Evolutionary conservation across 2,113 vertebrate species (phyloP).

Genomic region (Peucedramus taeniatus): DNA sequence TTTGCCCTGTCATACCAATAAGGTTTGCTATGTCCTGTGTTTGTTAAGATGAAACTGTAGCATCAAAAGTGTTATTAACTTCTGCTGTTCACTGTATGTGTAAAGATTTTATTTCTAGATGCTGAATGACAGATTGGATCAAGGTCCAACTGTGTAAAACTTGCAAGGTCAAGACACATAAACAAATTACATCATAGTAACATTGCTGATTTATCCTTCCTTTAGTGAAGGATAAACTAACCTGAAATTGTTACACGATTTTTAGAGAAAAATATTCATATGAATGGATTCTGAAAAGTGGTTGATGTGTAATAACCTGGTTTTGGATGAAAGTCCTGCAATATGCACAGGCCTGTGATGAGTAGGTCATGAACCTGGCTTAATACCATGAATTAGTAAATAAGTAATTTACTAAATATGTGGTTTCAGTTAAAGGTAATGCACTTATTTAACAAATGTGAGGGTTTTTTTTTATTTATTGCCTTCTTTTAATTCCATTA

Average conservation of each 20-base stretch:
- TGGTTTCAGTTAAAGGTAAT: not conserved
- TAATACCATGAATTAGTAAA: not conserved
- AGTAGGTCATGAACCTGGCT: not conserved
- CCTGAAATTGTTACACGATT: not conserved
- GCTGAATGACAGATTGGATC: not conserved
- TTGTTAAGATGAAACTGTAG: not conserved
- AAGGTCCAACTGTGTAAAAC: not conserved
- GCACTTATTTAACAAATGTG: not conserved
- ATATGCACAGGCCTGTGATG: not conserved
- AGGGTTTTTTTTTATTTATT: not conserved
- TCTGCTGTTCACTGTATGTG: rapidly evolving
- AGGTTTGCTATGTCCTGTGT: not conserved
- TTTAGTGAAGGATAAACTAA: not conserved
- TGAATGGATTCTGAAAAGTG: not conserved
- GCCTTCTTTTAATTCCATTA: not conserved
- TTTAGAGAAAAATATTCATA: not conserved
- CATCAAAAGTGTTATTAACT: not conserved
- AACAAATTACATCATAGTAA: not conserved
- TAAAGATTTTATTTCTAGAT: not conserved
- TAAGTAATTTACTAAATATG: not conserved
- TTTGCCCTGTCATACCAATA: not conserved
- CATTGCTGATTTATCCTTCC: not conserved
- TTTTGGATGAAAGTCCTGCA: not conserved
- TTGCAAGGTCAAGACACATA: not conserved
- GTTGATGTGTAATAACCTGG: not conserved